Base-by-base conservation (phyloP, 2,113 vertebrate species). In the Siniperca knerii region DNA sequence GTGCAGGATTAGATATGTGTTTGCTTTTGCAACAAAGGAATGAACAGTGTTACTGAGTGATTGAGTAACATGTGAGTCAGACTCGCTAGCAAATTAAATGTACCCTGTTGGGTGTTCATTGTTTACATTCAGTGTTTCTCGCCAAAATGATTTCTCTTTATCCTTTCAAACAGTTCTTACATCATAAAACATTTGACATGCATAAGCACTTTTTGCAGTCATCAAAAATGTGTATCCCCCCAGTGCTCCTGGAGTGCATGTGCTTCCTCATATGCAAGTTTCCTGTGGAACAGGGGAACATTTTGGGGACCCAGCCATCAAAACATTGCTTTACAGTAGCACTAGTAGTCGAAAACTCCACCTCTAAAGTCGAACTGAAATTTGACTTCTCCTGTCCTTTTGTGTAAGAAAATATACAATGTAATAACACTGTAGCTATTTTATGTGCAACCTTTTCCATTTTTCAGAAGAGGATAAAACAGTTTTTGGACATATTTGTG, bases 1-100 rank as follows among this genome's bases (percentile, higher is more conserved):
- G 48, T 11, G 4, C 64, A 66, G 48, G 77, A 79, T 81, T 84
- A 81, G 46, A 79, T 1, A 67, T 20, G 0, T 54, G 81, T 87
- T 90, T 78, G 61, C 68, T 80, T 68, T 55, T 46, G 60, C 70
- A 81, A 77, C 55, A 81, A 81, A 74, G 46, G 35, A 62, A 68
- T 75, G 72, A 84, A 61, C 54, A 33, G 65, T 67, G 74, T 46
- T 64, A 65, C 80, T 65, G 33, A 48, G 23, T 68, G 25, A 58
- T 42, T 81, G 76, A 82, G 70, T 76, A 74, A 86, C 46, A 65
- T 79, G 61, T 83, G 85, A 91, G 73, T 81, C 82, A 76, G 44
- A 57, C 54, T 20, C 11, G 0, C 23, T 8, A 42, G 55, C 20
- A 83, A 72, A 75, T 71, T 44, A 52, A 65, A 68, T 78, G 46